Evolutionary conservation across 1,140 invertebrate genomes (phyloP), one percentile per base, ranked within the genome.

Genomic region (Drosophila mayri): DNA sequence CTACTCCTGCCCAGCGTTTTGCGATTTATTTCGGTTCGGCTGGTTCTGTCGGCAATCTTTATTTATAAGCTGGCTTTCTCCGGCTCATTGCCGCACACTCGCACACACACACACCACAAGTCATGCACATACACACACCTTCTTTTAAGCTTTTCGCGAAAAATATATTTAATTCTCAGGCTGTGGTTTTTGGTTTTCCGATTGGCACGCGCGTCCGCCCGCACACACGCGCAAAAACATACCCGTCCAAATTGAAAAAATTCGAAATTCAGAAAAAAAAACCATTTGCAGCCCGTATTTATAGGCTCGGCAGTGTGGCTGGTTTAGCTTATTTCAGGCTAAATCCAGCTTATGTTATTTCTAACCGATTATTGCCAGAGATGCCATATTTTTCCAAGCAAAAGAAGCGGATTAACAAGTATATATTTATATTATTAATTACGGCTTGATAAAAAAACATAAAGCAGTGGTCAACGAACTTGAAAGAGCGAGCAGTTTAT

Each of bases 191-290:
- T 55, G 52, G 35, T 73, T 71, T 73, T 59, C 64, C 44, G 67
- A 57, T 47, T 68, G 65, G 62, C 61, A 67, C 65, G 65, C 65
- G 65, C 65, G 37, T 68, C 44, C 43, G 61, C 65, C 64, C 65
- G 61, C 61, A 41, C 65, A 32, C 60, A 32, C 61, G 55, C 37
- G 37, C 14, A 43, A 41, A 41, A 64, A 59, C 50, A 58, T 50
- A 30, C 55, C 61, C 52, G 38, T 64, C 28, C 18, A 60, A 60
- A 38, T 41, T 37, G 30, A 37, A 52, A 32, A 52, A 28, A 52
- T 8, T 30, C 8, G 6, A 8, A 52, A 10, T 32, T 28, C 11
- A 6, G 38, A n/a, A 32, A 49, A 49, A 30, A 49, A 49, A 47
- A 47, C 10, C 46, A 28, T 28, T 18, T 50, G 47, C n/a, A 18